phyloP scores from a whole-genome alignment of 2,888 invertebrate genomes.

The Choreutis nemorana region DNA sequence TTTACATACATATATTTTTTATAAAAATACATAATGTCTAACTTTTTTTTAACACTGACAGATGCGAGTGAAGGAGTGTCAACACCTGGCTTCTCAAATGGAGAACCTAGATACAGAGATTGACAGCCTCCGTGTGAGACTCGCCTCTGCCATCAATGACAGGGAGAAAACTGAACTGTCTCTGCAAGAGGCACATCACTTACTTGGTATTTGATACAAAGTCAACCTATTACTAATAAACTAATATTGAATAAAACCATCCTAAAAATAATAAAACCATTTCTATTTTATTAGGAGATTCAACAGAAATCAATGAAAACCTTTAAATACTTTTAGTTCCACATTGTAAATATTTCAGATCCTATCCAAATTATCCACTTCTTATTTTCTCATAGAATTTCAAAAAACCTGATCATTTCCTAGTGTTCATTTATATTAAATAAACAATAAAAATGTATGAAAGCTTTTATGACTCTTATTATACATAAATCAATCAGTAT shows the following conservation, averaged over 20 bases:
- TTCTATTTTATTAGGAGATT: neutral
- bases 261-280: neutral
- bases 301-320: too few relatives aligned
- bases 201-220: conserved; percentile 67
- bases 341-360: too few relatives aligned
- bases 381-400: too few relatives aligned
- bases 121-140: conserved; percentile 60
- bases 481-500: conserved; percentile 1
- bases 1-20: neutral
- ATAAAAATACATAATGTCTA: neutral
- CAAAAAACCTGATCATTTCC: too few relatives aligned
- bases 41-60: conserved; percentile 14
- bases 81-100: conserved; percentile 42
- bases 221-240: neutral
- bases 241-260: conserved; percentile 1
- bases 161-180: conserved; percentile 66
- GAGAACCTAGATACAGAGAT: conserved; percentile 41
- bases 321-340: too few relatives aligned
- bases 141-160: conserved; percentile 68
- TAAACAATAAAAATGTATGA: neutral
- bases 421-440: neutral
- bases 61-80: conserved; percentile 56
- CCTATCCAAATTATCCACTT: too few relatives aligned
- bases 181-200: conserved; percentile 69
- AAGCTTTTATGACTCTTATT: conserved; percentile 2